Conservation (phyloP, 2,797 vertebrate genomes). For the Coendou prehensilis region DNA sequence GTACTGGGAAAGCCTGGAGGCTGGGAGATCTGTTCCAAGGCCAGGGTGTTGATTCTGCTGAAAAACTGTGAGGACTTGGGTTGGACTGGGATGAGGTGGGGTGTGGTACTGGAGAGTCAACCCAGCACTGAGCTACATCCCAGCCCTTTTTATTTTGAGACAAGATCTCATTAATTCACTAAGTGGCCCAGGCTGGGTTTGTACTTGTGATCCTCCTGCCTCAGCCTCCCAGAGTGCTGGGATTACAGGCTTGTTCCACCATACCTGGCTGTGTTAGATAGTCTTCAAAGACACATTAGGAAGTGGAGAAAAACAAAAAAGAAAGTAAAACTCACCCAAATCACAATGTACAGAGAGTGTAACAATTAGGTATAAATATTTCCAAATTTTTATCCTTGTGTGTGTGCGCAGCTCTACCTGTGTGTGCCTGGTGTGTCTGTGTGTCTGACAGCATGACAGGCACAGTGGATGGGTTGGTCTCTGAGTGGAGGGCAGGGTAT, state of each 20-base stretch:
- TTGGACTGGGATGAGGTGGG: not conserved
- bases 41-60: not conserved
- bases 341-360: not conserved
- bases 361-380: not conserved
- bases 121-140: not conserved
- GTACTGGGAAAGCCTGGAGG: not conserved
- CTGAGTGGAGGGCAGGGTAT: not conserved
- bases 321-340: not conserved
- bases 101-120: not conserved
- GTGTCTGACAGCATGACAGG: too few species aligned
- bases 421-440: rapidly evolving
- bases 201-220: not conserved
- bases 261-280: not conserved
- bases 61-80: not conserved
- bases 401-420: not conserved
- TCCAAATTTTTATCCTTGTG: not conserved
- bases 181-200: not conserved
- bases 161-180: not conserved
- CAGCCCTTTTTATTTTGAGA: not conserved
- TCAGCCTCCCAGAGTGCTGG: not conserved
- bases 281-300: not conserved
- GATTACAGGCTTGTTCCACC: not conserved
- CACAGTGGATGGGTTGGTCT: not conserved
- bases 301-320: not conserved
- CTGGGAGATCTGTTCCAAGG: not conserved